Conservation (phyloP, 2,797 vertebrate species). For the Gallirallus australis region DNA sequence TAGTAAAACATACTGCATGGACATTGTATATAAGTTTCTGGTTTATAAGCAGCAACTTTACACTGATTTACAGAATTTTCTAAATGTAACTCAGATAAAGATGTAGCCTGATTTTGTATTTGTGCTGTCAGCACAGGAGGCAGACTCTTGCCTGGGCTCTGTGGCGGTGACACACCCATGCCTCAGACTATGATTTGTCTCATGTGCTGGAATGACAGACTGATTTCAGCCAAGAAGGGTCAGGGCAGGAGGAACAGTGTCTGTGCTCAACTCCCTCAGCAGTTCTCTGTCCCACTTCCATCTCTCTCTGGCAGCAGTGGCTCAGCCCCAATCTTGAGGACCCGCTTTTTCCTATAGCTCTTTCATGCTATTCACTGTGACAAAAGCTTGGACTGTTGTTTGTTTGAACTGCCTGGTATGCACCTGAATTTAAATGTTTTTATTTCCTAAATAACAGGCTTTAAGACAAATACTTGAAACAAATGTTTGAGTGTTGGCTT, state of each 20-base stretch:
- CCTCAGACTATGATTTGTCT: not conserved
- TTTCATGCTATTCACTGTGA: not conserved
- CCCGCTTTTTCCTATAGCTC: not conserved
- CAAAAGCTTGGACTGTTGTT: not conserved
- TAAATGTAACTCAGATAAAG: not conserved
- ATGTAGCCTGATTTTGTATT: not conserved
- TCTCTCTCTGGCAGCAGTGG: not conserved
- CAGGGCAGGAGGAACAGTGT: not conserved
- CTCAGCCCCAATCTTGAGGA: not conserved
- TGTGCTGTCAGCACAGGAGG: not conserved
- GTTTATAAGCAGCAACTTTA: not conserved
- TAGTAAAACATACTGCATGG: not conserved
- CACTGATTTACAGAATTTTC: not conserved
- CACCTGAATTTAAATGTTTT: not conserved
- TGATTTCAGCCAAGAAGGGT: not conserved
- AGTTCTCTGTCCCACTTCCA: not conserved
- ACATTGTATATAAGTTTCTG: not conserved
- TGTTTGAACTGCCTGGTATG: not conserved
- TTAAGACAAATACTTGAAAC: not conserved
- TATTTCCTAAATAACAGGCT: not conserved
- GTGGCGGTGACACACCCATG: fast-evolving
- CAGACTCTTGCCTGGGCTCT: fast-evolving
- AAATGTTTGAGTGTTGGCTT: not conserved
- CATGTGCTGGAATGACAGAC: not conserved
- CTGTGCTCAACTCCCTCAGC: fast-evolving